Conservation (phyloP, 2,888 invertebrate species). For the Antheraea yamamai region DNA sequence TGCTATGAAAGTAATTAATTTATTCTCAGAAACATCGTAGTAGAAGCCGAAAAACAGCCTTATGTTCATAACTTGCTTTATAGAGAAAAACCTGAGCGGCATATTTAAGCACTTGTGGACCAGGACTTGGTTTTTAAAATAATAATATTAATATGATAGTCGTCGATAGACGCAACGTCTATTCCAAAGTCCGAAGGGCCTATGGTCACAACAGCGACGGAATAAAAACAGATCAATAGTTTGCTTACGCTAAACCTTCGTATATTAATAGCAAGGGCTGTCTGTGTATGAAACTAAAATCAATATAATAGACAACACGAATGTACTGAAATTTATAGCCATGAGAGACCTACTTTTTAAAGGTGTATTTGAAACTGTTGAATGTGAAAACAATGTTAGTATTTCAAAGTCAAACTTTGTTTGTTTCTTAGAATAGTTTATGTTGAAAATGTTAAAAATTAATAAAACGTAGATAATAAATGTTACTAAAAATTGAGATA, state of each 20-base stretch:
- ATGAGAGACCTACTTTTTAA: too few relatives aligned
- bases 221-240: not conserved
- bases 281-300: not conserved
- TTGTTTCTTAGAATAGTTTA: too few relatives aligned
- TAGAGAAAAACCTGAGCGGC: not conserved
- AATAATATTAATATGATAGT: not conserved
- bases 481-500: too few relatives aligned
- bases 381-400: too few relatives aligned
- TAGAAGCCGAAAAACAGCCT: too few relatives aligned
- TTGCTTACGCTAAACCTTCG: too few relatives aligned
- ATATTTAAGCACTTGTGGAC: not conserved
- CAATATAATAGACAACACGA: not conserved
- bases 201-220: not conserved
- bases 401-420: too few relatives aligned
- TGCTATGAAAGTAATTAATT: not conserved
- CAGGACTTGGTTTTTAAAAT: not conserved
- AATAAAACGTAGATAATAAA: too few relatives aligned
- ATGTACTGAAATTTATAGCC: not conserved
- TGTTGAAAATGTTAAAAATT: too few relatives aligned
- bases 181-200: not conserved
- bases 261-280: not conserved
- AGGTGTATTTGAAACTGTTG: too few relatives aligned
- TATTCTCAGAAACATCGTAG: not conserved
- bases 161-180: not conserved
- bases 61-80: conserved; percentile 7